phyloP scores from a whole-genome alignment of 1,140 invertebrate species.

The Nautilus pompilius region DNA sequence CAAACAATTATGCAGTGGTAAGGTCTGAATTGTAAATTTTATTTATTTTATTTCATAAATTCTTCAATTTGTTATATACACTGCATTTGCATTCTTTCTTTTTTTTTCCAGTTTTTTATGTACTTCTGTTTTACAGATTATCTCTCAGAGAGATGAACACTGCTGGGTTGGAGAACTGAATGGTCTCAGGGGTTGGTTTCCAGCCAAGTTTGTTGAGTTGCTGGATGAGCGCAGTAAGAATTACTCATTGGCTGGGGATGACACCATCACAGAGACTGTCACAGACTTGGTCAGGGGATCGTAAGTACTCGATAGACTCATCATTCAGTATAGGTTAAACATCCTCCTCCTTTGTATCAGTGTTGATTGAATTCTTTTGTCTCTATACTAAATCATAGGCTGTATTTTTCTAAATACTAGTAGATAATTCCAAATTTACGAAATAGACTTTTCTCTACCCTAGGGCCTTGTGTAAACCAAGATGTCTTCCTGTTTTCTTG shows the following conservation, averaged over 20 bases:
- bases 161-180: constrained; percentile 99
- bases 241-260: constrained; percentile 95
- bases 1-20: no score
- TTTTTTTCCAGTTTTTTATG: not conserved
- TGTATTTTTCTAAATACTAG: no score
- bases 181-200: constrained; percentile 97
- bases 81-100: not conserved
- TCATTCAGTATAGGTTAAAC: no score
- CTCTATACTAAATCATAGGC: no score
- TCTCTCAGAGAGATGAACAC: constrained; percentile 98
- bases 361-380: no score
- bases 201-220: constrained; percentile 95
- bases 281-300: constrained; percentile 94
- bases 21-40: no score
- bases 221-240: constrained; percentile 90
- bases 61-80: not conserved
- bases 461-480: no score
- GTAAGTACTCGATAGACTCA: constrained; percentile 55
- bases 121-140: constrained; percentile 61
- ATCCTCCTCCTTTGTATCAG: no score
- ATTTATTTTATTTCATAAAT: no score
- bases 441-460: no score
- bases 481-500: no score
- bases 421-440: no score
- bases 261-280: constrained; percentile 91